Base-by-base conservation (phyloP, 2,888 invertebrate genomes). In the Macaria notata region DNA sequence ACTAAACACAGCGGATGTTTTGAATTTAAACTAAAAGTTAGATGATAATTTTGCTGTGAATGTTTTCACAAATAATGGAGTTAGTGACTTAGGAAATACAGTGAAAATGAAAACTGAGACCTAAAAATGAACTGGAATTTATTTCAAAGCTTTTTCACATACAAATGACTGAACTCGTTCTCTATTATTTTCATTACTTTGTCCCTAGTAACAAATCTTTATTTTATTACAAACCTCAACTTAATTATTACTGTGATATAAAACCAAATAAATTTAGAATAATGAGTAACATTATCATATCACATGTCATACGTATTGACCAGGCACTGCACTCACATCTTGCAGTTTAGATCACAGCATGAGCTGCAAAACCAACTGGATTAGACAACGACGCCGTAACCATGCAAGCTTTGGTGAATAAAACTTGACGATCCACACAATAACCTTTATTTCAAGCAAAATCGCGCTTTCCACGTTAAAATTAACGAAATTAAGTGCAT, bases 401-500 rank as follows among this genome's bases (percentile, higher is more conserved):
- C 52, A 48, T 56, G 52, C 65, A 70, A 71, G 66, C 69, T 67
- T 66, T 31, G 61, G 57, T 54, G 53, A 74, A 78, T 87, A 81
- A 86, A 88, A 85, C 83, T 81, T 84, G 75, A 86, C 75, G 84
- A 79, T 76, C 67, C 68, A 66, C 71, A 77, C 72, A 79, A 84
- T 83, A 83, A 80, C 79, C 61, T 59, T 64, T 64, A 64, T 65
- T 63, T 62, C 49, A 64, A 58, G 62, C 81, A 75, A 71, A 83
- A 84, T 83, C 77, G 75, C 51, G 54, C 49, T 77, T 71, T 81
- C 83, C 79, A 83, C 83, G 79, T 84, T 79, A 82, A 84, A 86
- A 87, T 85, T 86, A 86, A 81, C 80, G 78, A 77, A 83, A 88
- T 88, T 85, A 88, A 78, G 81, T 86, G 87, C 89, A 90, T 84